These are phyloP conservation scores for Cepaea nemoralis DNA, from an alignment of 1,140 invertebrate genomes.

Conservation along the genomic window DNA sequence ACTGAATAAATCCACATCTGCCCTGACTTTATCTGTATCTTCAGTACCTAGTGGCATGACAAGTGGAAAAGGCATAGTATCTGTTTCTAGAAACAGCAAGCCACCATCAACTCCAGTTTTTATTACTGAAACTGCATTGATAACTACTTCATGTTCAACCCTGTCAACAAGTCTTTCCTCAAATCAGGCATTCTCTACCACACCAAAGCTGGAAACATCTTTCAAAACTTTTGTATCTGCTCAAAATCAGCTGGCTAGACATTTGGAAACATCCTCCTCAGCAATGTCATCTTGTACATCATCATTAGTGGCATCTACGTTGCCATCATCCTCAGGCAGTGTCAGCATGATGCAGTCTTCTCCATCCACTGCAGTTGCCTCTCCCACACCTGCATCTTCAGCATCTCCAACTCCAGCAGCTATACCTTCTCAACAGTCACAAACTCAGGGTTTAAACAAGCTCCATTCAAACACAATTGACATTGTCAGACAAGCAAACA, in stretches of 20 bases:
- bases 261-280: neutral
- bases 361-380: slow-evolving; percentile 4
- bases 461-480: neutral
- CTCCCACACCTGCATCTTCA: slow-evolving; percentile 36
- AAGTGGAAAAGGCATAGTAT: neutral
- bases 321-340: neutral
- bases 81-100: neutral
- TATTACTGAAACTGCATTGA: neutral
- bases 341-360: neutral
- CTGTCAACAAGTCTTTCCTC: neutral
- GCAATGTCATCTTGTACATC: neutral
- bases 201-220: neutral
- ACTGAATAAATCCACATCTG: neutral
- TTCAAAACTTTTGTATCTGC: neutral
- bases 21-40: neutral
- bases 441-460: slow-evolving; percentile 24
- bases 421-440: slow-evolving; percentile 30
- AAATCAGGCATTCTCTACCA: neutral
- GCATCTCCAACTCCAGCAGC: slow-evolving; percentile 37
- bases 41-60: neutral
- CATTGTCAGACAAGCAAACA: neutral
- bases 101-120: neutral
- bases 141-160: neutral
- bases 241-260: neutral
- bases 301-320: neutral